Percentiles rank a stretch among this genome's conserved stretches.
phyloP scores from a whole-genome alignment of 2,888 invertebrate genomes.

The Habrosyne pyritoides region DNA sequence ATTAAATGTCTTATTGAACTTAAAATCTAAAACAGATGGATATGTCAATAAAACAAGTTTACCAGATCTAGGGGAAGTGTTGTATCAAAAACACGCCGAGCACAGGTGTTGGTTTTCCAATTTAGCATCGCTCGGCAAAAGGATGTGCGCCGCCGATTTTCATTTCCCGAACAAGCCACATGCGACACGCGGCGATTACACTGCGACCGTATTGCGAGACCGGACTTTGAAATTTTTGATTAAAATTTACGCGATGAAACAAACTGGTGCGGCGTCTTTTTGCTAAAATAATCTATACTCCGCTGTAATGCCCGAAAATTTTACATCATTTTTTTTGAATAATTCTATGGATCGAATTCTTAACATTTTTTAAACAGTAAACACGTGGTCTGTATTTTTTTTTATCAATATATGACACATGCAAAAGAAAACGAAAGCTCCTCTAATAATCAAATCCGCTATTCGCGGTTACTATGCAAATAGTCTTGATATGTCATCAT shows the following conservation, averaged over 20 bases:
- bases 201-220: constrained; percentile 24
- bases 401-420: too few relatives aligned
- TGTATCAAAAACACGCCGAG: constrained; percentile 43
- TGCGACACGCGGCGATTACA: constrained; percentile 32
- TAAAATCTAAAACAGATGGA: constrained; percentile 7
- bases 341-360: too few relatives aligned
- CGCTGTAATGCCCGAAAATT: neutral
- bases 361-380: too few relatives aligned
- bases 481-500: neutral
- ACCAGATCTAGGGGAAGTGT: constrained; percentile 34
- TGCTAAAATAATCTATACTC: constrained; percentile 12
- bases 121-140: constrained; percentile 49
- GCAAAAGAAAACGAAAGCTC: too few relatives aligned
- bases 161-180: constrained; percentile 39
- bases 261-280: constrained; percentile 12
- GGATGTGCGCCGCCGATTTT: constrained; percentile 61
- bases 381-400: too few relatives aligned
- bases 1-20: neutral
- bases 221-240: constrained; percentile 42
- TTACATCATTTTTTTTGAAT: neutral
- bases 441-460: neutral
- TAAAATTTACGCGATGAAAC: constrained; percentile 25
- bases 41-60: constrained; percentile 29
- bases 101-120: constrained; percentile 68
- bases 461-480: neutral